These are phyloP conservation scores for Microctonus brassicae DNA, from an alignment of 2,888 invertebrate genomes.

Conservation along the genomic window DNA sequence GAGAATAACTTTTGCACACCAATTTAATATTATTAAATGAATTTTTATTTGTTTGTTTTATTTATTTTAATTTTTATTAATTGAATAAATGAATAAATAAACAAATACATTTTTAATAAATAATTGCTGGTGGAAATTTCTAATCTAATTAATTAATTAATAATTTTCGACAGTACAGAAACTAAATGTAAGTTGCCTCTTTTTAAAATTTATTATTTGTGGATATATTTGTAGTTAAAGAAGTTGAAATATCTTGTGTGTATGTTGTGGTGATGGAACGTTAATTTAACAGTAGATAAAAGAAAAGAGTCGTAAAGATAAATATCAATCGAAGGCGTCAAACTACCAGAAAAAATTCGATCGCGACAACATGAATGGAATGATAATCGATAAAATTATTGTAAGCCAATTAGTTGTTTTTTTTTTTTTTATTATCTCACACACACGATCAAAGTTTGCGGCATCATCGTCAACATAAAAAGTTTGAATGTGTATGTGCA, in stretches of 20 bases:
- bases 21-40: no score
- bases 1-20: not conserved
- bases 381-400: conserved; percentile 32
- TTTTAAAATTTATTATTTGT: no score
- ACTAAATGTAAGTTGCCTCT: no score
- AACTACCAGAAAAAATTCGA: conserved; percentile 14
- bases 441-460: conserved; percentile 7
- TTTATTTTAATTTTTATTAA: no score
- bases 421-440: conserved; percentile 28
- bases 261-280: not conserved
- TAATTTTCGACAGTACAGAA: no score
- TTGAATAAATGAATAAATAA: no score
- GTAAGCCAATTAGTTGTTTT: conserved; percentile 39
- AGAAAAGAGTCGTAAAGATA: conserved; percentile 21
- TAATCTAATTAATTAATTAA: no score
- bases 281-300: conserved; percentile 4
- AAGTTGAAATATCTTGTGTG: no score
- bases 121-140: no score
- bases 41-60: no score
- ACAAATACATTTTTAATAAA: no score
- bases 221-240: no score
- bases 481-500: not conserved
- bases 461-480: conserved; percentile 14
- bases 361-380: conserved; percentile 6
- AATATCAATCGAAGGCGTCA: conserved; percentile 17